A percentile compares a stretch with the other conserved stretches of the same genome.
These are phyloP conservation scores for Nipponacmea schrenckii DNA, from an alignment of 2,888 invertebrate genomes.

Conservation along the genomic window DNA sequence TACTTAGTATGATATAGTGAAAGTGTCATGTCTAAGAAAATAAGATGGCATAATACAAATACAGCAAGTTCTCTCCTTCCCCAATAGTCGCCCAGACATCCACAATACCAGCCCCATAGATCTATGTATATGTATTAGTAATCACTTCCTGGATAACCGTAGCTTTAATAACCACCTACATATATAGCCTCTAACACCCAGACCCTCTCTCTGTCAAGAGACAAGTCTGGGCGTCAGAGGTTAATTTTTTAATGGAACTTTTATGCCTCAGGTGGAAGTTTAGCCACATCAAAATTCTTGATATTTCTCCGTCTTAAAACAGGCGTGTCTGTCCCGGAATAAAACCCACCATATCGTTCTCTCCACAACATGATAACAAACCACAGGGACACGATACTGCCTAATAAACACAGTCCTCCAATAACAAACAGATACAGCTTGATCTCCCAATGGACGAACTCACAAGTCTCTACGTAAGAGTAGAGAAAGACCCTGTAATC, in stretches of 20 bases:
- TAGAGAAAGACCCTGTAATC: constrained; percentile 22
- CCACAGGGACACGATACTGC: constrained; percentile 36
- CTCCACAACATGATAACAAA: constrained; percentile 39
- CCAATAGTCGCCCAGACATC: too few relatives aligned
- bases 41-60: too few relatives aligned
- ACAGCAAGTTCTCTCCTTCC: too few relatives aligned
- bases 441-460: constrained; percentile 31
- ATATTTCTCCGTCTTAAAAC: neutral
- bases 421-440: constrained; percentile 34
- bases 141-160: too few relatives aligned
- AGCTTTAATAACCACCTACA: too few relatives aligned
- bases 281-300: neutral
- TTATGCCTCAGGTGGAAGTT: neutral
- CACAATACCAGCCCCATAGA: too few relatives aligned
- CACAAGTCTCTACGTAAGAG: constrained; percentile 27
- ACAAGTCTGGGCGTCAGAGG: too few relatives aligned
- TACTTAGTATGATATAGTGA: too few relatives aligned
- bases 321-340: constrained; percentile 22
- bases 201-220: too few relatives aligned
- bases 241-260: neutral
- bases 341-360: constrained; percentile 38
- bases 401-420: constrained; percentile 31
- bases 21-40: too few relatives aligned
- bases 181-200: too few relatives aligned
- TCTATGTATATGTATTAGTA: too few relatives aligned